Evolutionary conservation across 2,113 vertebrate species (phyloP).

Genomic region (Dendrocopos noguchii): DNA sequence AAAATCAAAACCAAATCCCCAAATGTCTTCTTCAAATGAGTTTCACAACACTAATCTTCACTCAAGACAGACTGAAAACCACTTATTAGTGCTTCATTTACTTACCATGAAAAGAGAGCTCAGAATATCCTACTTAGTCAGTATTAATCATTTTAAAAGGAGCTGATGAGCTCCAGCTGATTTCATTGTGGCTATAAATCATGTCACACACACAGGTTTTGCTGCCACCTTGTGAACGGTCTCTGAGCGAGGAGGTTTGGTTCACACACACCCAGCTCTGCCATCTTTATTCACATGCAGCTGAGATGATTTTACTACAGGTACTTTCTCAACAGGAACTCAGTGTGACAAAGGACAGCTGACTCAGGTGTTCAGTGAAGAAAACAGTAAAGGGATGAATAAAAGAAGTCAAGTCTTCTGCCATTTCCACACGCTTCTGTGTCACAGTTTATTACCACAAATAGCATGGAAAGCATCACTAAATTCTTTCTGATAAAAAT

Average conservation of each 20-base stretch:
- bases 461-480: slow-evolving; percentile 6
- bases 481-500: slow-evolving; percentile 89
- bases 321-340: not conserved
- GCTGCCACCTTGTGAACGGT: slow-evolving; percentile 41
- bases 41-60: not conserved
- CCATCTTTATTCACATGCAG: not conserved
- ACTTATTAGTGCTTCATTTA: not conserved
- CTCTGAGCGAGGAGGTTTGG: not conserved
- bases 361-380: not conserved
- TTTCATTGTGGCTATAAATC: not conserved
- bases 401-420: not conserved
- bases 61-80: not conserved
- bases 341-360: not conserved
- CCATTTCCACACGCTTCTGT: not conserved
- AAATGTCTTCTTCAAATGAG: not conserved
- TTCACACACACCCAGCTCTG: not conserved
- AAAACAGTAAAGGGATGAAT: not conserved
- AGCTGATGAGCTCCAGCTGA: not conserved
- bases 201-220: not conserved
- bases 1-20: not conserved
- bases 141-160: not conserved
- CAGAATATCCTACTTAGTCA: not conserved
- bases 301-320: not conserved
- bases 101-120: not conserved
- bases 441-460: not conserved